phyloP scores from a whole-genome alignment of 2,113 vertebrate species.

The Erpornis zantholeuca region DNA sequence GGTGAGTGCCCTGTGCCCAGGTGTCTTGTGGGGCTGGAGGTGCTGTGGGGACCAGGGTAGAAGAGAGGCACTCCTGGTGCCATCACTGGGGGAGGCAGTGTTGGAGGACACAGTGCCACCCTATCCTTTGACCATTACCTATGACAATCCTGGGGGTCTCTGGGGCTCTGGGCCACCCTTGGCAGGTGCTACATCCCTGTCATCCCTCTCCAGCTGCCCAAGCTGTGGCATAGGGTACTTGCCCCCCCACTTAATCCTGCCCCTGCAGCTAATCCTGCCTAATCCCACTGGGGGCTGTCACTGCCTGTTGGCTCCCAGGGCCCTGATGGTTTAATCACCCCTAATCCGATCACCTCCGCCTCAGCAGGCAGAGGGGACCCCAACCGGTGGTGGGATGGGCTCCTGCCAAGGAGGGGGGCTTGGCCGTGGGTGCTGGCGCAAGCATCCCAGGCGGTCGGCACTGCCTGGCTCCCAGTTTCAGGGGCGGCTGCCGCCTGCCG shows the following conservation, averaged over 20 bases:
- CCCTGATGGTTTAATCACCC: conserved; percentile 46
- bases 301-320: conserved; percentile 32
- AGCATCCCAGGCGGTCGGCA: neutral
- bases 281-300: conserved; percentile 60
- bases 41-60: neutral
- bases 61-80: neutral
- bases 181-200: neutral
- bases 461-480: conserved; percentile 31
- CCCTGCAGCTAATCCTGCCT: conserved; percentile 44
- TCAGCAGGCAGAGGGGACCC: neutral
- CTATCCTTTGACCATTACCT: neutral
- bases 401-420: neutral
- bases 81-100: rapidly evolving
- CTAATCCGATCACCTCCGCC: conserved; percentile 34
- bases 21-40: neutral
- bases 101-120: neutral
- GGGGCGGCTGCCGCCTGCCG: conserved; percentile 37
- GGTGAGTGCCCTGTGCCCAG: neutral
- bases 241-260: conserved; percentile 12
- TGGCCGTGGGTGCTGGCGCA: neutral
- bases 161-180: neutral
- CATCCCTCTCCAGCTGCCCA: neutral
- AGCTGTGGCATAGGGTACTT: neutral
- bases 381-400: neutral
- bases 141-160: neutral